phyloP scores from a whole-genome alignment of 2,797 vertebrate species.

The Acipenser ruthenus region DNA sequence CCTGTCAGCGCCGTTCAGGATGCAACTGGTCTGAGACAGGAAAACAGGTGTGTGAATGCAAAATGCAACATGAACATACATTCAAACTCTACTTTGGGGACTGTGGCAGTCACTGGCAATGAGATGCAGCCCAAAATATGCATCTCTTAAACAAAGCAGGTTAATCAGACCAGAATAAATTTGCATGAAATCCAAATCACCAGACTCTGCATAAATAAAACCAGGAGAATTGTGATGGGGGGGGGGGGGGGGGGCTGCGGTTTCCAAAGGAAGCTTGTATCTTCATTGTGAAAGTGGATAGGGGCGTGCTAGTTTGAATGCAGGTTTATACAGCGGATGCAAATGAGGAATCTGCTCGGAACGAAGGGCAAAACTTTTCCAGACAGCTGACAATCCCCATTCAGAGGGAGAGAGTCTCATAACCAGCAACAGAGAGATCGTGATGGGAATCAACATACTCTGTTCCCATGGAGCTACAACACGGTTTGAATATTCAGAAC shows the following conservation, averaged over 20 bases:
- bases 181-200: conserved; percentile 57
- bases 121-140: background rate
- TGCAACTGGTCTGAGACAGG: background rate
- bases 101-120: background rate
- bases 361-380: conserved; percentile 62
- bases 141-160: conserved; percentile 39
- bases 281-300: conserved; percentile 57
- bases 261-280: conserved; percentile 53
- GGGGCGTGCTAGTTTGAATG: conserved; percentile 78
- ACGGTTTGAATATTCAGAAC: conserved; percentile 65
- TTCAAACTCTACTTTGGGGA: background rate
- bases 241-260: conserved; percentile 42
- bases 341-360: conserved; percentile 75
- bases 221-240: conserved; percentile 26
- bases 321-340: conserved; percentile 73
- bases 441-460: conserved; percentile 46
- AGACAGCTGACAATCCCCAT: conserved; percentile 61
- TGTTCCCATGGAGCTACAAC: conserved; percentile 55
- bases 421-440: conserved; percentile 35
- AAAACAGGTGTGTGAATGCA: background rate
- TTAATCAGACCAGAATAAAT: conserved; percentile 42
- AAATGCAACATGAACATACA: background rate
- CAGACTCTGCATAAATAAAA: conserved; percentile 42
- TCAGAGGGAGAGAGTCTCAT: conserved; percentile 42
- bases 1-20: background rate